phyloP scores from a whole-genome alignment of 2,113 vertebrate species.

The Salvator merianae region DNA sequence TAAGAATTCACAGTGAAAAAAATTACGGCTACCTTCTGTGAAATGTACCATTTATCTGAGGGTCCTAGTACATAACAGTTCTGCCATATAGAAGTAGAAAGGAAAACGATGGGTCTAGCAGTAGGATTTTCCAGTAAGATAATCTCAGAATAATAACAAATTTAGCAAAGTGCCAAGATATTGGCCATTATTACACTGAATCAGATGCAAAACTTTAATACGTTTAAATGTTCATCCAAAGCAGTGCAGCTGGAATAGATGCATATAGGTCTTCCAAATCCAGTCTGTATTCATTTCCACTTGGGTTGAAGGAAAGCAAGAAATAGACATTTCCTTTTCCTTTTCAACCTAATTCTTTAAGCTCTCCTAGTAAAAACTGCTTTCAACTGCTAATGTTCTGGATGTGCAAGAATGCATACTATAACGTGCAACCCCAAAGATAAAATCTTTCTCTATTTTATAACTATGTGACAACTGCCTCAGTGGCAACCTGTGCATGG shows the following conservation, averaged over 20 bases:
- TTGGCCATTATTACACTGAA: background rate
- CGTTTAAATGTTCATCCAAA: background rate
- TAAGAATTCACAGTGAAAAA: slow-evolving; percentile 54
- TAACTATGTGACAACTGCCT: too few species aligned
- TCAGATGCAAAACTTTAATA: background rate
- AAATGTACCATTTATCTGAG: background rate
- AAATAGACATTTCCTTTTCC: background rate
- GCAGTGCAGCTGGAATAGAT: background rate
- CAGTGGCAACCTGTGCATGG: too few species aligned
- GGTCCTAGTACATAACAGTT: slow-evolving; percentile 51
- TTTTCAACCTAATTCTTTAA: background rate
- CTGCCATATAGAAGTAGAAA: slow-evolving; percentile 11
- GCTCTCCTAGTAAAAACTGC: background rate
- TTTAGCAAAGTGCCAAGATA: rapidly evolving
- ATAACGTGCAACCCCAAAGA: too few species aligned
- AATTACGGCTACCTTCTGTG: background rate
- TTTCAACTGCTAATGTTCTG: background rate
- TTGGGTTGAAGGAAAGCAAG: background rate
- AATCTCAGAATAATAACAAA: slow-evolving; percentile 30
- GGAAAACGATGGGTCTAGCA: slow-evolving; percentile 21
- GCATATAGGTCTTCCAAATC: background rate
- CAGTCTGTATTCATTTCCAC: background rate
- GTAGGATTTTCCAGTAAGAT: background rate
- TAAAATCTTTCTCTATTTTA: too few species aligned
- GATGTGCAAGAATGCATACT: too few species aligned